phyloP scores from a whole-genome alignment of 2,797 vertebrate genomes.

The Semaprochilodus insignis region DNA sequence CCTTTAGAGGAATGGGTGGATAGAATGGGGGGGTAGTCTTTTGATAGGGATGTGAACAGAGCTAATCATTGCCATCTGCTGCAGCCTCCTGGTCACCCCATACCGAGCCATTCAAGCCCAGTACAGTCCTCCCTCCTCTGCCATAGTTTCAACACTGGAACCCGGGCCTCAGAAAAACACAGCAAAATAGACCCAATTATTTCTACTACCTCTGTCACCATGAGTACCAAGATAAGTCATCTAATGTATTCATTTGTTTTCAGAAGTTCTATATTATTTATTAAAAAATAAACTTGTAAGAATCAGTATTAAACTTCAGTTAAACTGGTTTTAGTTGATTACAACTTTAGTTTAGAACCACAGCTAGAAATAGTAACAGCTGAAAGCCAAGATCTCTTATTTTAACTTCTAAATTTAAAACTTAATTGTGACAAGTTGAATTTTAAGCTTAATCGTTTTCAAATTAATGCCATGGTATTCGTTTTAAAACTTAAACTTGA shows the following conservation, averaged over 20 bases:
- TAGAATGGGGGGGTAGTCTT: slow-evolving; percentile 60
- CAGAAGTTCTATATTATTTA: neutral
- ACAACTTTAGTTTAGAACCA: no score
- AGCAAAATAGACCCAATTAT: slow-evolving; percentile 49
- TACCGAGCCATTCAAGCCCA: slow-evolving; percentile 73
- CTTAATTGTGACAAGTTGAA: no score
- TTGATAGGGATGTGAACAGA: slow-evolving; percentile 67
- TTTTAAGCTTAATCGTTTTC: neutral
- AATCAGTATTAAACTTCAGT: neutral
- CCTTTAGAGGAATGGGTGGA: slow-evolving; percentile 52
- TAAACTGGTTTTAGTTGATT: neutral
- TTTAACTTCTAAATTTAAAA: neutral
- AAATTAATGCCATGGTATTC: neutral
- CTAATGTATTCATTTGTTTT: no score
- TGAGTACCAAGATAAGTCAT: neutral
- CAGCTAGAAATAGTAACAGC: no score
- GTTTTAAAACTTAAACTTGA: neutral
- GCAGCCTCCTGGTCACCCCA: slow-evolving; percentile 76
- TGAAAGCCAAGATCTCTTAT: no score
- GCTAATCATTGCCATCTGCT: slow-evolving; percentile 83
- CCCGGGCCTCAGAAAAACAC: slow-evolving; percentile 43
- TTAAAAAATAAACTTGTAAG: neutral
- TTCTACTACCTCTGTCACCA: slow-evolving; percentile 51
- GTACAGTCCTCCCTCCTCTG: slow-evolving; percentile 70
- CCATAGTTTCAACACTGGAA: slow-evolving; percentile 75